These are phyloP conservation scores for Crocuta crocuta DNA, from an alignment of 2,113 vertebrate genomes.

Conservation along the genomic window DNA sequence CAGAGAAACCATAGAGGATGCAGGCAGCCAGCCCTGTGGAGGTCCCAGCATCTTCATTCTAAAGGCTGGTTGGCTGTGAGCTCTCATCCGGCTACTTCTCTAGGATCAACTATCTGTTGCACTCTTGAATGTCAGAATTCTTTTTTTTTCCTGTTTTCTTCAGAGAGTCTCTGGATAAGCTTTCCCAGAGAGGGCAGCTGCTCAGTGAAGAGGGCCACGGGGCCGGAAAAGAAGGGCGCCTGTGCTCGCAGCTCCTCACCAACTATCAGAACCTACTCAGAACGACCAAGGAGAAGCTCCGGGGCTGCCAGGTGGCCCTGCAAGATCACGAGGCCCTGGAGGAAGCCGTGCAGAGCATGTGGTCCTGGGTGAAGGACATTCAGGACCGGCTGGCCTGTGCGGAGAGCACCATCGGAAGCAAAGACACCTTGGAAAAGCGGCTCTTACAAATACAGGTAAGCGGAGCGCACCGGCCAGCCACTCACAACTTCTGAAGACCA, in stretches of 20 bases:
- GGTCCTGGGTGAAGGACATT: slow-evolving; percentile 93
- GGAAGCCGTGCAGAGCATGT: slow-evolving; percentile 92
- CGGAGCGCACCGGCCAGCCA: fast-evolving
- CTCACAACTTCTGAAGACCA: too few species aligned
- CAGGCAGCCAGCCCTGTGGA: not conserved
- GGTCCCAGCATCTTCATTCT: not conserved
- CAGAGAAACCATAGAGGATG: not conserved
- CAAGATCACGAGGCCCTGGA: slow-evolving; percentile 95
- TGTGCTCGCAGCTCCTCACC: slow-evolving; percentile 90
- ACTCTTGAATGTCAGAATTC: not conserved
- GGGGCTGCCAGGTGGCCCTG: slow-evolving; percentile 91
- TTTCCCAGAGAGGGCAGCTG: slow-evolving; percentile 91
- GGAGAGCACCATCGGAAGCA: slow-evolving; percentile 93
- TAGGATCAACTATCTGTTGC: not conserved
- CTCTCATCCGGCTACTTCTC: not conserved
- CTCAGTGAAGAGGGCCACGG: slow-evolving; percentile 91
- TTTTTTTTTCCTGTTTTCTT: slow-evolving; percentile 29
- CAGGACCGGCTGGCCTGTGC: slow-evolving; percentile 90
- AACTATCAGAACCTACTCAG: slow-evolving; percentile 92
- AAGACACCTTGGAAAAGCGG: slow-evolving; percentile 90
- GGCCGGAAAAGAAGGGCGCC: slow-evolving; percentile 88
- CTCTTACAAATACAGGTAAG: slow-evolving; percentile 93
- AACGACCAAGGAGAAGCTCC: slow-evolving; percentile 90
- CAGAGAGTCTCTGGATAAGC: slow-evolving; percentile 93
- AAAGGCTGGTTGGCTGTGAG: not conserved